Evolutionary conservation across 2,888 invertebrate genomes (phyloP).

Genomic region (Epirrhoe alternata): DNA sequence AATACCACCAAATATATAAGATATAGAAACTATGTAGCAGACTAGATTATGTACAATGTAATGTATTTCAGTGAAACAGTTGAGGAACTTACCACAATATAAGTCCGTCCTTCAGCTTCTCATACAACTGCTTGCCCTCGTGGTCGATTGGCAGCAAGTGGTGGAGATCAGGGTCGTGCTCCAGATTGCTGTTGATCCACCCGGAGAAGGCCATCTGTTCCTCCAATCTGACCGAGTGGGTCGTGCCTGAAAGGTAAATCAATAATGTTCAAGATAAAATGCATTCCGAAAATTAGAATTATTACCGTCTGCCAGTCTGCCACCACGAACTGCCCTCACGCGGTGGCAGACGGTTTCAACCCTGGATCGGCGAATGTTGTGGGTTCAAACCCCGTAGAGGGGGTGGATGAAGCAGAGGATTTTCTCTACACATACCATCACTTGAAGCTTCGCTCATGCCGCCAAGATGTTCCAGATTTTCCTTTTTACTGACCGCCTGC

Average conservation of each 20-base stretch:
- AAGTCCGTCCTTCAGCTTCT: slow-evolving; percentile 97
- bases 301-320: too few relatives aligned
- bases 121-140: slow-evolving; percentile 95
- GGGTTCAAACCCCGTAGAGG: too few relatives aligned
- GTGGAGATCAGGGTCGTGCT: slow-evolving; percentile 94
- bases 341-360: too few relatives aligned
- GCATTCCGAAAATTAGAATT: too few relatives aligned
- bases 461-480: slow-evolving; percentile 95
- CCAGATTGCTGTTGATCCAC: slow-evolving; percentile 98
- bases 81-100: slow-evolving; percentile 91
- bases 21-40: too few relatives aligned
- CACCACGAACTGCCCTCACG: too few relatives aligned
- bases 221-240: slow-evolving; percentile 97
- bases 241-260: slow-evolving; percentile 87
- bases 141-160: slow-evolving; percentile 96
- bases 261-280: too few relatives aligned
- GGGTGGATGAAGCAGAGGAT: background rate
- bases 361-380: too few relatives aligned
- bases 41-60: too few relatives aligned
- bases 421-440: slow-evolving; percentile 86
- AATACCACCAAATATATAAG: too few relatives aligned
- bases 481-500: slow-evolving; percentile 95
- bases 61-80: too few relatives aligned
- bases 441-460: slow-evolving; percentile 98
- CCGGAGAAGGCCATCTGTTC: slow-evolving; percentile 99